Evolutionary conservation across 2,888 invertebrate species (phyloP), one percentile per base, ranked within the genome.

Genomic region (Isotomurus palustris): DNA sequence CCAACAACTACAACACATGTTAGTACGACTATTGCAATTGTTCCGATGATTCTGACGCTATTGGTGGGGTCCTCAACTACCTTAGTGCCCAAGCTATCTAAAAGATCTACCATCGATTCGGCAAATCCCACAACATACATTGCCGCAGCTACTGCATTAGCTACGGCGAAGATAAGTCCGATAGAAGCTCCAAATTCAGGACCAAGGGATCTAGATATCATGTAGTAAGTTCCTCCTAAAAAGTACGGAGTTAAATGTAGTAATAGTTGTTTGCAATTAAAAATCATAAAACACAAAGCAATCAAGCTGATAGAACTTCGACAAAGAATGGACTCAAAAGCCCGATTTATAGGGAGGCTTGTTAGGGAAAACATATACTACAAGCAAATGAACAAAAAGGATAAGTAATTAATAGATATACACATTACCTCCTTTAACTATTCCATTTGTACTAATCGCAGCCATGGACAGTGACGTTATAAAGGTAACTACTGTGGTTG

Each of bases 361-460:
- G n/a, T n/a, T n/a, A n/a, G n/a, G n/a, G n/a, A n/a, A n/a, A n/a
- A n/a, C n/a, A n/a, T n/a, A n/a, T n/a, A n/a, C n/a, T n/a, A n/a
- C n/a, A n/a, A n/a, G n/a, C n/a, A n/a, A n/a, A n/a, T n/a, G n/a
- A n/a, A n/a, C n/a, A n/a, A n/a, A n/a, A n/a, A n/a, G n/a, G n/a
- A n/a, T n/a, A n/a, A n/a, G n/a, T n/a, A n/a, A n/a, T n/a, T n/a
- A n/a, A n/a, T n/a, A n/a, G n/a, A n/a, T n/a, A n/a, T n/a, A n/a
- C n/a, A 40, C 19, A 29, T 77, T 77, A 91, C 94, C 94, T 80
- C 93, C 95, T 84, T 93, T 93, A 65, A 96, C 92, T 70, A 91
- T 88, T 12, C 97, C 97, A 77, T 97, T 97, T 68, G 97, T 97
- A 76, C 94, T 92, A 75, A 97, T 96, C 58, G 96, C 96, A 2